Percentiles rank a stretch among this genome's conserved stretches.
These are phyloP conservation scores for Melinaea menophilus DNA, from an alignment of 2,888 invertebrate species.

Conservation along the genomic window DNA sequence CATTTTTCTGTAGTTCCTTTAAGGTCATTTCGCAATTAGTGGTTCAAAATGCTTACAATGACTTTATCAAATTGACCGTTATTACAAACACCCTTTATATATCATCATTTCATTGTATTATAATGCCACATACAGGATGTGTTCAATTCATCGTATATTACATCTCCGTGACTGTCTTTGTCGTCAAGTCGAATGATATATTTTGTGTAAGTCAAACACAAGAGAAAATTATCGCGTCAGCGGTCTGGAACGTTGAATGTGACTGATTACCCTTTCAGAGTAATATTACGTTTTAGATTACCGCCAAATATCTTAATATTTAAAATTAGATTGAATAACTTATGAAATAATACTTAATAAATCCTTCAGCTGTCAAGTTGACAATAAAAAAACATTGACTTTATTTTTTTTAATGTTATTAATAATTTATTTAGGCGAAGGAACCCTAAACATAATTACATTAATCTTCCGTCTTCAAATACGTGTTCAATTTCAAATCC, in stretches of 20 bases:
- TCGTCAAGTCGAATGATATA: constrained; percentile 17
- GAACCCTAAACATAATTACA: not conserved
- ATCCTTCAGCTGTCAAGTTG: too few relatives aligned
- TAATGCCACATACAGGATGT: not conserved
- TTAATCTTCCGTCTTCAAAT: not conserved
- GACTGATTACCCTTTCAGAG: constrained; percentile 48
- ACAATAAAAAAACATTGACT: too few relatives aligned
- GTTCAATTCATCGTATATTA: not conserved
- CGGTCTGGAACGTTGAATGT: constrained; percentile 35
- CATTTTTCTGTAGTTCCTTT: not conserved
- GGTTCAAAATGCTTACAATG: too few relatives aligned
- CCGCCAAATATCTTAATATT: not conserved
- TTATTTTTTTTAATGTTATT: too few relatives aligned
- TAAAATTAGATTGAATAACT: not conserved
- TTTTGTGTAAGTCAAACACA: constrained; percentile 37
- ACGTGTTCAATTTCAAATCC: constrained; percentile 21
- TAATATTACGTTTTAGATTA: constrained; percentile 2
- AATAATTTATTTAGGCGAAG: too few relatives aligned
- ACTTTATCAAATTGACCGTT: too few relatives aligned
- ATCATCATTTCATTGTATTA: too few relatives aligned
- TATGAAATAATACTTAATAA: not conserved
- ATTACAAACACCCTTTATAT: too few relatives aligned
- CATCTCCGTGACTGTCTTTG: constrained; percentile 7
- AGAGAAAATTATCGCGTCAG: constrained; percentile 46
- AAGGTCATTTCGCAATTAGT: too few relatives aligned